A percentile compares a stretch with the other conserved stretches of the same genome.
Conservation (phyloP, 2,113 vertebrate species). For the Panurus biarmicus region DNA sequence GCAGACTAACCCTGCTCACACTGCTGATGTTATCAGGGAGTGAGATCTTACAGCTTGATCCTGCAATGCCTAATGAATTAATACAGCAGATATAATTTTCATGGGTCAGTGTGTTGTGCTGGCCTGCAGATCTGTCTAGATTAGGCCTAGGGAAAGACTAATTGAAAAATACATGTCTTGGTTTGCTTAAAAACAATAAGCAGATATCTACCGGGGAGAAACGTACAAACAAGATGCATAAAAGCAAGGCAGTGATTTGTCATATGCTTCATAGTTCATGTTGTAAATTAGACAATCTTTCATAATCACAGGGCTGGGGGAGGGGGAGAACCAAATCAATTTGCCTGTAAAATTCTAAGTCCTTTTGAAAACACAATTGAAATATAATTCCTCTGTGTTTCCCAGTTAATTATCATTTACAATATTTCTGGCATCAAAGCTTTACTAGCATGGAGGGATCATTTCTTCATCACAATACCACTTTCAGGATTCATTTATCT, state of each 20-base stretch:
- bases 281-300: slow-evolving; percentile 89
- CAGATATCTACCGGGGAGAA: slow-evolving; percentile 52
- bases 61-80: slow-evolving; percentile 70
- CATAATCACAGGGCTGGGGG: slow-evolving; percentile 80
- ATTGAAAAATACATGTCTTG: slow-evolving; percentile 70
- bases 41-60: slow-evolving; percentile 53
- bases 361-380: slow-evolving; percentile 75
- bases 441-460: slow-evolving; percentile 71
- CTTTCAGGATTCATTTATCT: slow-evolving; percentile 95
- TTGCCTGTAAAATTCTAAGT: slow-evolving; percentile 81
- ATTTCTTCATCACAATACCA: slow-evolving; percentile 84
- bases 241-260: slow-evolving; percentile 84
- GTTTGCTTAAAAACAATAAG: slow-evolving; percentile 63
- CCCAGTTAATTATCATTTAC: slow-evolving; percentile 89
- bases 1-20: slow-evolving; percentile 46
- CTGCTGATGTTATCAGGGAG: slow-evolving; percentile 45
- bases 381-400: slow-evolving; percentile 74
- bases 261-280: slow-evolving; percentile 77
- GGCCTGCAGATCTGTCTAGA: slow-evolving; percentile 65
- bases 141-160: slow-evolving; percentile 59
- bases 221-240: slow-evolving; percentile 55
- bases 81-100: slow-evolving; percentile 73
- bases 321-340: slow-evolving; percentile 80
- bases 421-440: slow-evolving; percentile 88
- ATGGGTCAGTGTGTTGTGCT: slow-evolving; percentile 68